Evolutionary conservation across 2,888 invertebrate species (phyloP), one percentile per base, ranked within the genome.

Genomic region (Phaonia tiefii): DNA sequence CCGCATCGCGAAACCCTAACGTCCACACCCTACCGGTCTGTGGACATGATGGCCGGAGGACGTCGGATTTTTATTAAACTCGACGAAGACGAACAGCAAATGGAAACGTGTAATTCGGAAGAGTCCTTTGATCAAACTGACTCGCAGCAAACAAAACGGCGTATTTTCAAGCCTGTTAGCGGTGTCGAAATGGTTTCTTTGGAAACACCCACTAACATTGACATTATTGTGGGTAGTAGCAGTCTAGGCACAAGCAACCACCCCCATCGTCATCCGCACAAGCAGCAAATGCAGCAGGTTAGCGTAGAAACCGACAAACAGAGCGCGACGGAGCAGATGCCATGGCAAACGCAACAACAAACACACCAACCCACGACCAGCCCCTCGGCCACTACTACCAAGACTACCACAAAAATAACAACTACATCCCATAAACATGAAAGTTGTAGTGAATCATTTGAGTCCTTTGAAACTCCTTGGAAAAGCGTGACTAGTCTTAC

Each of bases 11-110:
- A 85, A 49, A 37, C 82, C n/a, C 58, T 79, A 67, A 60, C 79
- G 4, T 92, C 92, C 80, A 89, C 89, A 5, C 88, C 89, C 8
- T 88, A 87, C 17, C 86, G 86, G 8, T 86, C 87, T 65, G 85
- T 89, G 8, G 89, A 89, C 77, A 86, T 89, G 86, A 89, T 86
- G 10, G 89, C 90, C 13, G 88, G 89, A 10, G 88, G 89, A 10
- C 84, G 87, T 39, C 85, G 87, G 60, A 90, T 90, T 70, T 84
- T 88, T 1, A 90, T 89, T 46, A 88, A 89, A 54, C 81, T 89
- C 44, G 90, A 89, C 75, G 86, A 88, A 60, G 86, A 86, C 79
- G 72, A 85, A 37, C 66, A 74, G 58, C 54, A 69, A 69, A 15
- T 78, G 54, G 80, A 83, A 25, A 51, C 76, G 46, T 83, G 79